Percentiles rank a stretch among this genome's conserved stretches.
Evolutionary conservation across 64 coral and sea anemone species (phyloP).

Genomic region (Acropora tenuis): DNA sequence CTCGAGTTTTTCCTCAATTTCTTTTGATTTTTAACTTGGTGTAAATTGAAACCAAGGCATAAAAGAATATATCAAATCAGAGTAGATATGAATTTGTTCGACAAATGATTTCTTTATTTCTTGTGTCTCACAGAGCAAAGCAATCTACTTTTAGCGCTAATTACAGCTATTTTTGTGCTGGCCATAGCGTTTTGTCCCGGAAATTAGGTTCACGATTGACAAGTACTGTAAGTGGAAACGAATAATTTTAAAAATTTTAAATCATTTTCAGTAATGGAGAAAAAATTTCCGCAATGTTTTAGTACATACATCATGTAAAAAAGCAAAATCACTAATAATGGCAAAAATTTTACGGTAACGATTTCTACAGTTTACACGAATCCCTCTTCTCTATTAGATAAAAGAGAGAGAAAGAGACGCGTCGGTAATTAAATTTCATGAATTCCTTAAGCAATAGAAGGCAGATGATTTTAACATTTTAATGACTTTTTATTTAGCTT

Average conservation of each 20-base stretch:
- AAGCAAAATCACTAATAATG: background rate
- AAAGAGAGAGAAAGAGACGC: background rate
- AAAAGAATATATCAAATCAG: constrained; percentile 18
- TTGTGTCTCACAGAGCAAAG: background rate
- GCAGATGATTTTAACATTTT: constrained; percentile 27
- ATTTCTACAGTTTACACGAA: background rate
- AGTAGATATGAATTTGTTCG: background rate
- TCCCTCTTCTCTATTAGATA: background rate
- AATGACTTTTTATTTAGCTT: constrained; percentile 46
- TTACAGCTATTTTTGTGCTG: background rate
- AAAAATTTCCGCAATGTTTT: background rate
- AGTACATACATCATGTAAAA: background rate
- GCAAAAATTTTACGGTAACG: background rate
- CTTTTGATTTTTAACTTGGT: constrained; percentile 32
- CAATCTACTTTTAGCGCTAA: constrained; percentile 38
- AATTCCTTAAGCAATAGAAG: constrained; percentile 17
- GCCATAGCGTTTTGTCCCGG: constrained; percentile 1
- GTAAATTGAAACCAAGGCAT: background rate
- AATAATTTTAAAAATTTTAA: constrained; percentile 4
- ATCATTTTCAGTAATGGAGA: background rate
- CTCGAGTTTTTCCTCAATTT: constrained; percentile 6
- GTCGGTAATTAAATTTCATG: constrained; percentile 38
- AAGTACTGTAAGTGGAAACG: background rate
- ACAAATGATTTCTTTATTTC: constrained; percentile 17
- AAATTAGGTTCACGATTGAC: constrained; percentile 4